A percentile compares a stretch with the other conserved stretches of the same genome.
phyloP scores from a whole-genome alignment of 2,797 vertebrate genomes.

The Arnoldichthys spilopterus region DNA sequence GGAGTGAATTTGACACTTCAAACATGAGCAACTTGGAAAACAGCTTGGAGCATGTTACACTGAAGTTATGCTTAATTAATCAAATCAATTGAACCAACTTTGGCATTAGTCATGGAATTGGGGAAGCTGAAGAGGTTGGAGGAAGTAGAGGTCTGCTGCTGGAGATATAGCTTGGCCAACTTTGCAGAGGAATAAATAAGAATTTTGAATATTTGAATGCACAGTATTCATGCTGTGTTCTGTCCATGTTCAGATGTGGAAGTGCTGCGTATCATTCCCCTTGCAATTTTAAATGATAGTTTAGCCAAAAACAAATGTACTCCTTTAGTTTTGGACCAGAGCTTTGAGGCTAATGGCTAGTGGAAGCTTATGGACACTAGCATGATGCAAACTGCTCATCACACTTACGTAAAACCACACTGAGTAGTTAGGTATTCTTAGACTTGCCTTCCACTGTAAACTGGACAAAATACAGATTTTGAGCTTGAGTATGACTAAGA shows the following conservation, averaged over 20 bases:
- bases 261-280: not conserved
- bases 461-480: too few species aligned
- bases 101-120: slow-evolving; percentile 32
- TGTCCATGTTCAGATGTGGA: not conserved
- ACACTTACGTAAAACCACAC: not conserved
- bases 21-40: not conserved
- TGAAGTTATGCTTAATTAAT: slow-evolving; percentile 41
- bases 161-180: not conserved
- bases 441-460: not conserved
- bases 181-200: not conserved
- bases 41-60: not conserved
- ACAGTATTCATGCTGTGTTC: not conserved
- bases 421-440: not conserved
- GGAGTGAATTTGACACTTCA: slow-evolving; percentile 14
- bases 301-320: too few species aligned
- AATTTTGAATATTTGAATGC: not conserved
- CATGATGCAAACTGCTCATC: not conserved
- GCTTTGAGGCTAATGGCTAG: not conserved
- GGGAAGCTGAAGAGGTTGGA: slow-evolving; percentile 11
- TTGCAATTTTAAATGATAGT: not conserved
- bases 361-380: not conserved
- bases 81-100: slow-evolving; percentile 39
- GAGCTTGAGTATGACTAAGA: too few species aligned
- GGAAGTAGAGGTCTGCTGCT: not conserved
- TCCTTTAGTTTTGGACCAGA: not conserved